Percentiles rank a stretch among this genome's conserved stretches.
phyloP scores from a whole-genome alignment of 2,113 vertebrate genomes.

The Prochilodus magdalenae region DNA sequence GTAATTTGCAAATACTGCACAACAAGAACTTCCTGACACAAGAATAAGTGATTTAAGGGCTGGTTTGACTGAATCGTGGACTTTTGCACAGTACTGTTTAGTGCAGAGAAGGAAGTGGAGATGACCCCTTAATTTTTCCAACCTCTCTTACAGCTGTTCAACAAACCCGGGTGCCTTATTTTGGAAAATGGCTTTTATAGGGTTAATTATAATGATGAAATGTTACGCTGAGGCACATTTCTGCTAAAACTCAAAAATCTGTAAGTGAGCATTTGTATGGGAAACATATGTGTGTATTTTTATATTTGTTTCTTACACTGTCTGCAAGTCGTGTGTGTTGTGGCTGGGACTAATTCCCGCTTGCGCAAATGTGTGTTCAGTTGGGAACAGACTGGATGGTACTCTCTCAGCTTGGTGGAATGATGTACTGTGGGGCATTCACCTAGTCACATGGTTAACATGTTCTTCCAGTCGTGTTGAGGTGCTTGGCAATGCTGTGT shows the following conservation, averaged over 20 bases:
- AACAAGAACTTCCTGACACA: no score
- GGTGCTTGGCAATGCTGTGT: conserved; percentile 10
- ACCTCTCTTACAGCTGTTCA: neutral
- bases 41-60: no score
- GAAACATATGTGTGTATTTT: neutral
- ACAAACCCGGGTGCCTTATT: neutral
- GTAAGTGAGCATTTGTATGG: neutral
- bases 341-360: neutral
- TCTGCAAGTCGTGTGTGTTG: neutral
- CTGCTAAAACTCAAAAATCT: neutral
- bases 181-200: neutral
- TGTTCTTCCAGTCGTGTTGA: neutral
- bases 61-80: no score
- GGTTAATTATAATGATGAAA: neutral
- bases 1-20: no score
- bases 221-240: neutral
- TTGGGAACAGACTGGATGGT: neutral
- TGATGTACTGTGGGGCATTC: neutral
- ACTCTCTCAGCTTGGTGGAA: neutral
- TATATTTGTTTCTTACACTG: conserved; percentile 6
- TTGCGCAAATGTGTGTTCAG: neutral
- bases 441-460: conserved; percentile 11
- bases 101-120: no score
- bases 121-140: no score
- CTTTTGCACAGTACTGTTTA: no score